A percentile compares a stretch with the other conserved stretches of the same genome.
Conservation (phyloP, 2,888 invertebrate species). For the Pocota personata region DNA sequence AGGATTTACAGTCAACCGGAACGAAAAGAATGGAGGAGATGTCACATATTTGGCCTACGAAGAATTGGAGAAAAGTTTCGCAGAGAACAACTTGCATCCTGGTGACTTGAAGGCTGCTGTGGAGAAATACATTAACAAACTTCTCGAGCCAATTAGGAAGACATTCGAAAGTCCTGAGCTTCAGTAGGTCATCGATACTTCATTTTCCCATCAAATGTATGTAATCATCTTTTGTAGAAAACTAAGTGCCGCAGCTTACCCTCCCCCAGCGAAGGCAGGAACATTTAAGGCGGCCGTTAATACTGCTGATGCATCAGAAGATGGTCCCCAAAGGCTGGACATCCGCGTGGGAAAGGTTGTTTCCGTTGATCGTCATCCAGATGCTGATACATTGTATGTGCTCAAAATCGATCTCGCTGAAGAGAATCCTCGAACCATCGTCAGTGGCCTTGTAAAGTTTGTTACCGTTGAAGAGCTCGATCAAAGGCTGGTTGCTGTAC, state of each 20-base stretch:
- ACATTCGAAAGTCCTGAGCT: slow-evolving; percentile 91
- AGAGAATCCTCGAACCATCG: slow-evolving; percentile 87
- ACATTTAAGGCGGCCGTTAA: slow-evolving; percentile 76
- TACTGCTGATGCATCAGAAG: slow-evolving; percentile 82
- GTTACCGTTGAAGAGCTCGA: slow-evolving; percentile 95
- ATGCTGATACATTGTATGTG: slow-evolving; percentile 96
- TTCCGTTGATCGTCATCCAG: slow-evolving; percentile 93
- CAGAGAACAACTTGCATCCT: slow-evolving; percentile 93
- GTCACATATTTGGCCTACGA: slow-evolving; percentile 88
- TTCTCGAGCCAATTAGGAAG: slow-evolving; percentile 94
- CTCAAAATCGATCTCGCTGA: slow-evolving; percentile 96
- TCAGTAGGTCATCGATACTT: slow-evolving; percentile 82
- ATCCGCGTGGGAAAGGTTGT: slow-evolving; percentile 94
- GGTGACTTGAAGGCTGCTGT: slow-evolving; percentile 95
- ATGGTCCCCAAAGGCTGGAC: slow-evolving; percentile 91
- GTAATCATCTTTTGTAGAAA: slow-evolving; percentile 83
- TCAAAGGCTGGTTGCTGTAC: slow-evolving; percentile 93
- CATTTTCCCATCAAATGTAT: background rate
- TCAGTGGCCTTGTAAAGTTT: slow-evolving; percentile 96
- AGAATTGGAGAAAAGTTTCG: slow-evolving; percentile 92
- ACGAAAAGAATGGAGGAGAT: slow-evolving; percentile 91
- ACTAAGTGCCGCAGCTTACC: slow-evolving; percentile 93
- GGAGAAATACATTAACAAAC: slow-evolving; percentile 91
- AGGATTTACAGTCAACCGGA: slow-evolving; percentile 88
- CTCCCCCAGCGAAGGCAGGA: slow-evolving; percentile 87